phyloP scores from a whole-genome alignment of 2,888 invertebrate genomes.

The Crematogaster levior region DNA sequence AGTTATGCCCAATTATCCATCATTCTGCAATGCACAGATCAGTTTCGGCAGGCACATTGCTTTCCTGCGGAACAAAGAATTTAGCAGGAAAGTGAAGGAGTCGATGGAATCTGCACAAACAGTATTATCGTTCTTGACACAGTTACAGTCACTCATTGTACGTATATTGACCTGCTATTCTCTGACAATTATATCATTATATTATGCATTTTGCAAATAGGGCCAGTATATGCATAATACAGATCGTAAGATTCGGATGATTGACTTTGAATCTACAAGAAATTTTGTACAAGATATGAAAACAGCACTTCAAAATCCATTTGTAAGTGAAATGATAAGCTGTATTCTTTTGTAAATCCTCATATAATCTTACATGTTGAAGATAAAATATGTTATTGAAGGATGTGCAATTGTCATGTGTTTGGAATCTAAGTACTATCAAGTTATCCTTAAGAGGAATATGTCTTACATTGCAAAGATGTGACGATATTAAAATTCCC shows the following conservation, averaged over 20 bases:
- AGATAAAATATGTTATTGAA: slow-evolving; percentile 48
- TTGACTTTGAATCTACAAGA: slow-evolving; percentile 22
- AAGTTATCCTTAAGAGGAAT: slow-evolving; percentile 76
- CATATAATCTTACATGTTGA: neutral
- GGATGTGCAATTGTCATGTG: slow-evolving; percentile 70
- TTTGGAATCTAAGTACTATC: slow-evolving; percentile 72
- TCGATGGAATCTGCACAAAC: slow-evolving; percentile 71
- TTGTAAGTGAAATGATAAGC: slow-evolving; percentile 71
- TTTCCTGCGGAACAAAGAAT: slow-evolving; percentile 67
- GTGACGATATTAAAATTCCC: slow-evolving; percentile 46
- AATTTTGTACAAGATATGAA: slow-evolving; percentile 75
- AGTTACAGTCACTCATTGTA: slow-evolving; percentile 76
- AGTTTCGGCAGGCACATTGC: slow-evolving; percentile 77
- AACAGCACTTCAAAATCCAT: slow-evolving; percentile 68
- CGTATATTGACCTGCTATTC: slow-evolving; percentile 50
- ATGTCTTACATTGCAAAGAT: slow-evolving; percentile 73
- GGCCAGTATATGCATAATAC: slow-evolving; percentile 37
- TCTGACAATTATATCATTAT: neutral
- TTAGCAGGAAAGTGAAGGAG: slow-evolving; percentile 67
- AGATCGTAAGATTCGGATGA: neutral
- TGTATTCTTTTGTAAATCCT: slow-evolving; percentile 20
- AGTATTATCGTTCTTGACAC: slow-evolving; percentile 76
- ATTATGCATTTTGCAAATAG: slow-evolving; percentile 52
- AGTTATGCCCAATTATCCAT: slow-evolving; percentile 79
- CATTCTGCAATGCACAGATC: slow-evolving; percentile 71